Evolutionary conservation across 1,140 invertebrate species (phyloP).

Genomic region (Drosophila simulans): DNA sequence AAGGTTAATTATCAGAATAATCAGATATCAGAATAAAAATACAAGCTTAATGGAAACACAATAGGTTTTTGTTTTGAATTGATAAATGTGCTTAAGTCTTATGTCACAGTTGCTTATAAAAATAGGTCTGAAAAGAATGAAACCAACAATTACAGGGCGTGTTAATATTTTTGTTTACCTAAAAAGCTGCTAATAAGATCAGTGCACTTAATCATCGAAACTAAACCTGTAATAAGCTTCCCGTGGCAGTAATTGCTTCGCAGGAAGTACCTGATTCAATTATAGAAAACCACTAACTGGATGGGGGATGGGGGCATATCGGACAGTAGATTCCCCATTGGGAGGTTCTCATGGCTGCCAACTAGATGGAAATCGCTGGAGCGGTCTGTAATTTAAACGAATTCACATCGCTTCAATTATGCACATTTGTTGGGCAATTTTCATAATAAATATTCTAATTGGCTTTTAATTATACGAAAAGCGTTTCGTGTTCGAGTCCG

Average conservation of each 20-base stretch:
- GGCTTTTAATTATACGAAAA: constrained; percentile 73
- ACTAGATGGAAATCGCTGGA: constrained; percentile 16
- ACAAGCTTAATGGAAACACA: no score
- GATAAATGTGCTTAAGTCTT: no score
- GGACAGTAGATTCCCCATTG: constrained; percentile 2
- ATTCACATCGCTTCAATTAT: constrained; percentile 51
- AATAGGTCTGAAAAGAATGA: neutral
- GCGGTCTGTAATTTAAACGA: constrained; percentile 61
- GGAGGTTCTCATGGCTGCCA: constrained; percentile 13
- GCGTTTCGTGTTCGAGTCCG: constrained; percentile 53
- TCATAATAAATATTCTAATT: constrained; percentile 79
- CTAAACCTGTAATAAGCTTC: constrained; percentile 12
- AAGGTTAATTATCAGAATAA: neutral
- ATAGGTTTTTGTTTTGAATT: no score
- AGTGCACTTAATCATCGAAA: neutral
- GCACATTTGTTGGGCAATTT: constrained; percentile 71
- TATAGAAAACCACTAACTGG: constrained; percentile 33
- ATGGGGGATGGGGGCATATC: neutral
- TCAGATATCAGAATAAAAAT: no score
- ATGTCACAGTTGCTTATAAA: no score
- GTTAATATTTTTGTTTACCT: constrained; percentile 7
- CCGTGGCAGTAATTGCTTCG: constrained; percentile 12
- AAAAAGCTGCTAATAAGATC: constrained; percentile 13
- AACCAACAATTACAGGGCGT: neutral
- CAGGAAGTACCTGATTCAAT: constrained; percentile 37